These are phyloP conservation scores for Meghimatium bilineatum DNA, from an alignment of 2,888 invertebrate genomes.

Conservation along the genomic window DNA sequence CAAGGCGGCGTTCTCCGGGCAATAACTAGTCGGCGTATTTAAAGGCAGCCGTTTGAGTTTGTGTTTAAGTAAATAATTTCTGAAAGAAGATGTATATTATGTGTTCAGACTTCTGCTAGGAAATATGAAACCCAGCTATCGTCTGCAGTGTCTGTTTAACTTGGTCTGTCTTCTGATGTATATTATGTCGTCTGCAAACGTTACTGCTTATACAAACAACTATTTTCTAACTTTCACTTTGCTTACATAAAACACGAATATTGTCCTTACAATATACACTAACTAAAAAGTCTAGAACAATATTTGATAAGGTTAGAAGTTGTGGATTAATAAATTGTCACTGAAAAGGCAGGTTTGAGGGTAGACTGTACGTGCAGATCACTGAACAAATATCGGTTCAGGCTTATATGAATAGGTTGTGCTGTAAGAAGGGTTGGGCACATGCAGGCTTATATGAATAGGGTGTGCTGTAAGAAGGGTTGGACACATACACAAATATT, in stretches of 20 bases:
- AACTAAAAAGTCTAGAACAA: not conserved
- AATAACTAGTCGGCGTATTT: too few relatives aligned
- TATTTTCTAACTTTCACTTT: not conserved
- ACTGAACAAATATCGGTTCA: too few relatives aligned
- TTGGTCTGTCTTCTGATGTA: not conserved
- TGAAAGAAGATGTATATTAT: not conserved
- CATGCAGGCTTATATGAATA: too few relatives aligned
- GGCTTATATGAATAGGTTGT: too few relatives aligned
- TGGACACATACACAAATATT: too few relatives aligned
- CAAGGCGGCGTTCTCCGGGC: too few relatives aligned
- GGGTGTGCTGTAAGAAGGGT: too few relatives aligned
- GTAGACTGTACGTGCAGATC: too few relatives aligned
- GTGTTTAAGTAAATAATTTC: not conserved
- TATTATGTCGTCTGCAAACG: not conserved
- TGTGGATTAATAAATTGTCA: not conserved
- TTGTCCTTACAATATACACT: not conserved
- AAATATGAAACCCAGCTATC: not conserved
- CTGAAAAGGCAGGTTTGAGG: not conserved
- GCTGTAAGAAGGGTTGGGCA: too few relatives aligned
- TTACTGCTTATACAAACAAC: not conserved
- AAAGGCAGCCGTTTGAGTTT: too few relatives aligned
- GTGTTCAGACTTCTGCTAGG: not conserved
- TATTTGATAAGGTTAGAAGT: not conserved
- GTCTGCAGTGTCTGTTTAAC: slow-evolving; percentile 4
- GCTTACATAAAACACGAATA: not conserved